Evolutionary conservation across 1,140 invertebrate species (phyloP).

Genomic region (Vanessa tameamea): DNA sequence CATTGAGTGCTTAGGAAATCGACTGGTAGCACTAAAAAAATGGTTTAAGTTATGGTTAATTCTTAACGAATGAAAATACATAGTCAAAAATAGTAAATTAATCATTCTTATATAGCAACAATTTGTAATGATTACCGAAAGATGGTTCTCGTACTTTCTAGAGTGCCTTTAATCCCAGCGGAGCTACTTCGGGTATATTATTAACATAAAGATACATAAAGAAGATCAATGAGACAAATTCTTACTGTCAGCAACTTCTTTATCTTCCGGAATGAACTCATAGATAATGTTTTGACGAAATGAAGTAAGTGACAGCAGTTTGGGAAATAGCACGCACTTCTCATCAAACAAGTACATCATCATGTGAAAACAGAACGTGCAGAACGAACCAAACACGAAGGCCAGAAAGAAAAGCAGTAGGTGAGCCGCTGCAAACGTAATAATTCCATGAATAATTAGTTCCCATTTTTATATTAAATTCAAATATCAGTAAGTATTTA

Average conservation of each 20-base stretch:
- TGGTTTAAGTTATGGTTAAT: background rate
- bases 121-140: no score
- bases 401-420: conserved; percentile 70
- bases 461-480: background rate
- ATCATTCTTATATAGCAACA: no score
- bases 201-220: no score
- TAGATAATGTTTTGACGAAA: conserved; percentile 59
- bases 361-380: conserved; percentile 74
- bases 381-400: conserved; percentile 73
- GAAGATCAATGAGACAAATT: background rate
- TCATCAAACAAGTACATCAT: conserved; percentile 73
- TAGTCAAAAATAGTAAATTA: no score
- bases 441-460: background rate
- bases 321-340: conserved; percentile 72
- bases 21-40: conserved; percentile 55
- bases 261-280: conserved; percentile 59
- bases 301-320: conserved; percentile 55
- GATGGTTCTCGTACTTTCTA: no score
- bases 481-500: no score
- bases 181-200: no score
- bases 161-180: no score
- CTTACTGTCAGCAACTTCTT: conserved; percentile 51
- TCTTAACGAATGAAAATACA: background rate
- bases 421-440: conserved; percentile 60
- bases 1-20: conserved; percentile 75